phyloP scores from a whole-genome alignment of 2,113 vertebrate species.

The Podilymbus podiceps region DNA sequence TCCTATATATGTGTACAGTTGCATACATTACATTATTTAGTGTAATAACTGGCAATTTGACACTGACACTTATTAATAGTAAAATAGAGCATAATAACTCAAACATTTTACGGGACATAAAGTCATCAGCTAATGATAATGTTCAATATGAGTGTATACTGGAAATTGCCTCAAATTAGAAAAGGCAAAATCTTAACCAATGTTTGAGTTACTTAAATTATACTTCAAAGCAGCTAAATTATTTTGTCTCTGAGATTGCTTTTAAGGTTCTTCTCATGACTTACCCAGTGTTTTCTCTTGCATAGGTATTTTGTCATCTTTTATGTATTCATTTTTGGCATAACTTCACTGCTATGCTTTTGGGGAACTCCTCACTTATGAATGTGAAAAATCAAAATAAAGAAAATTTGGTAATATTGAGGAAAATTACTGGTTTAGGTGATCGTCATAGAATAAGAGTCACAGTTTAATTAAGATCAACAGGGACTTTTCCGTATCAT shows the following conservation, averaged over 20 bases:
- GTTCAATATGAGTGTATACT: fast-evolving
- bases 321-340: not conserved
- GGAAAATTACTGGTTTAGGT: not conserved
- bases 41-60: not conserved
- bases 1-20: not conserved
- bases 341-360: not conserved
- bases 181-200: not conserved
- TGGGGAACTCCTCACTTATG: not conserved
- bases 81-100: not conserved
- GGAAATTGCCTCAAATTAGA: not conserved
- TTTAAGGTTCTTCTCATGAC: not conserved
- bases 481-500: not conserved
- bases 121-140: not conserved
- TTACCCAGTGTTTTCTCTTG: not conserved
- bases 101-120: not conserved
- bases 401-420: not conserved
- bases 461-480: not conserved
- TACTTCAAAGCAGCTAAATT: not conserved
- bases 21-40: not conserved
- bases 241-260: not conserved
- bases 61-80: not conserved
- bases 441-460: not conserved
- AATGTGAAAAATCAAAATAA: not conserved
- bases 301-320: not conserved
- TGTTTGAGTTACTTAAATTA: not conserved